A percentile compares a stretch with the other conserved stretches of the same genome.
Conservation (phyloP, 37 sponge, comb jelly and placozoan genomes). For the Oscarella lobularis region DNA sequence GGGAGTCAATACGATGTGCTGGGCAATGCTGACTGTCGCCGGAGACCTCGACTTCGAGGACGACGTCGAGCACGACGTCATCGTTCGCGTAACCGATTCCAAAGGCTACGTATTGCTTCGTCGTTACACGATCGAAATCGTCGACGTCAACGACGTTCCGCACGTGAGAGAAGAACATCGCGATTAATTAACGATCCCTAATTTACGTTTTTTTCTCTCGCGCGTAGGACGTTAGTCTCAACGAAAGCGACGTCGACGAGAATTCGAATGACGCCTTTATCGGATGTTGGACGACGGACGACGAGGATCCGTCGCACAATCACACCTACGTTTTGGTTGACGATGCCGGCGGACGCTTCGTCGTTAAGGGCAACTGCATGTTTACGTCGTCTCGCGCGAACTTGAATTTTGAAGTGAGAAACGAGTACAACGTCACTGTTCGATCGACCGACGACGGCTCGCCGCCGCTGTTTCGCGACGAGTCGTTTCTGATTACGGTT, state of each 20-base stretch:
- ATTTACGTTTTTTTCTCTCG: not conserved
- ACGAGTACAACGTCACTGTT: not conserved
- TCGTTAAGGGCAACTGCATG: not conserved
- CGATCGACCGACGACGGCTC: not conserved
- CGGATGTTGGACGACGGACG: not conserved
- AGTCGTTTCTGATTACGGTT: not conserved
- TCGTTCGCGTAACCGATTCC: not conserved
- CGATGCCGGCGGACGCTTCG: not conserved
- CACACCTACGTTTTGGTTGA: not conserved
- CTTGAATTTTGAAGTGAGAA: not conserved
- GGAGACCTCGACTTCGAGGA: not conserved
- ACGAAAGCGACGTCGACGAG: not conserved
- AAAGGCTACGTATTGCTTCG: not conserved
- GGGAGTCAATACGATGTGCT: not conserved
- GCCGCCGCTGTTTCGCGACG: slow-evolving; percentile 3
- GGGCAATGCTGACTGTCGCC: not conserved
- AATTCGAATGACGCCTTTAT: not conserved
- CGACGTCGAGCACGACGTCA: not conserved
- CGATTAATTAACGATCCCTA: not conserved
- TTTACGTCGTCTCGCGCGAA: not conserved
- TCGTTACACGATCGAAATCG: not conserved
- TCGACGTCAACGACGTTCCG: not conserved
- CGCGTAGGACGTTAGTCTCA: not conserved
- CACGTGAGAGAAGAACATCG: not conserved
- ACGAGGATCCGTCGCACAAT: not conserved